These are phyloP conservation scores for Parazoanthus atlanticus DNA, from an alignment of 92 coral and sea anemone genomes.

Conservation along the genomic window DNA sequence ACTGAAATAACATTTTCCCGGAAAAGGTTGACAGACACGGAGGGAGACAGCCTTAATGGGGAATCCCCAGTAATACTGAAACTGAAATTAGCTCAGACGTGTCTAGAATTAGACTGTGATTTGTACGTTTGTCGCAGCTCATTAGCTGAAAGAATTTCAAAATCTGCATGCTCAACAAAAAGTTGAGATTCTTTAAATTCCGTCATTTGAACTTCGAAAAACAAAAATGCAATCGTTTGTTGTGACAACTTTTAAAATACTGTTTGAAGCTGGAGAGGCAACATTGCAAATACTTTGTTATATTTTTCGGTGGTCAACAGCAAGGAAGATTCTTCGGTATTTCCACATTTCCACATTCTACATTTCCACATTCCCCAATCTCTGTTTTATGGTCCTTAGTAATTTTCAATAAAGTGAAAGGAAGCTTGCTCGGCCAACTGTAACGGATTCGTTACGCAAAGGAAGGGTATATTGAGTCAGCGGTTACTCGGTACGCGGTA, in stretches of 20 bases:
- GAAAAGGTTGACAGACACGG: neutral
- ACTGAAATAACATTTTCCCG: conserved; percentile 26
- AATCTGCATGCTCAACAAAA: neutral
- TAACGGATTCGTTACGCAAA: neutral
- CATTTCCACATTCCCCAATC: neutral
- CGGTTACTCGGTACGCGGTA: neutral
- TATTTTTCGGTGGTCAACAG: neutral
- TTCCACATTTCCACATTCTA: neutral
- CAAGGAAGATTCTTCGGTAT: neutral
- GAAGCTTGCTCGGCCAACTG: neutral
- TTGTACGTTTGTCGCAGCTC: too few species aligned
- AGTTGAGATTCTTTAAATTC: neutral
- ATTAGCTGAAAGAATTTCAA: too few species aligned
- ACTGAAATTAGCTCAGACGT: neutral
- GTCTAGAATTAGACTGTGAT: too few species aligned
- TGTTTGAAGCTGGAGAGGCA: too few species aligned
- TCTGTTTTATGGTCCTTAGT: neutral
- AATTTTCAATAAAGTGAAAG: too few species aligned
- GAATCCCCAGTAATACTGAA: conserved; percentile 27
- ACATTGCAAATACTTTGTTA: too few species aligned
- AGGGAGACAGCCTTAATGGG: neutral
- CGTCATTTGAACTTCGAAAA: neutral
- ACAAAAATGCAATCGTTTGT: neutral
- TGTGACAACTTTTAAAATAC: too few species aligned
- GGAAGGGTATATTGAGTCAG: neutral